Base-by-base conservation (phyloP, 2,888 invertebrate species). In the Drosophila kambysellisi region DNA sequence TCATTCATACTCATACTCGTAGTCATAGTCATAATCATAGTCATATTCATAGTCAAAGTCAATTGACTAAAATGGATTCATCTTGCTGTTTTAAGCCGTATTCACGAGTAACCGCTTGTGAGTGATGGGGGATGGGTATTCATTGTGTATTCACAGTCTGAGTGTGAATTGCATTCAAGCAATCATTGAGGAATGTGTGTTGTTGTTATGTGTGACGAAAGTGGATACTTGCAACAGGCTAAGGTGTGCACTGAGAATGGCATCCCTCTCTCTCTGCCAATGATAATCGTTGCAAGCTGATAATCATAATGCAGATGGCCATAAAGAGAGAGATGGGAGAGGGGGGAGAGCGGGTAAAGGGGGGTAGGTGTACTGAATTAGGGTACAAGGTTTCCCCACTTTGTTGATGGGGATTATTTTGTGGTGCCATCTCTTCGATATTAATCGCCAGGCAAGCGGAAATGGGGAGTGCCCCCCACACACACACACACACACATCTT, bases 401-500 rank as follows among this genome's bases (percentile, higher is more conserved):
- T 20, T 15, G n/a, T 35, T 20, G 35, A 4, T 35, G 53, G 51
- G 51, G 51, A 51, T 20, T 53, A 20, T 35, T 48, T 35, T 48
- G 39, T 62, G 74, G 77, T 74, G 77, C 54, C 74, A 75, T 82
- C 74, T 69, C 68, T 25, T 68, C 70, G 87, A 87, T 87, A 87
- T 78, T 77, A 80, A 85, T 85, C 85, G 85, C 79, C 85, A 74
- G 80, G 77, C 80, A 83, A 84, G 64, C 88, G 87, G 88, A 88
- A 88, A 88, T 88, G 83, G 84, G 87, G 87, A 84, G 87, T 88
- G 88, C 84, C 86, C 39, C 83, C 88, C 33, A 41, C 70, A 41
- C 53, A 64, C 37, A 62, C 52, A 60, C 20, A 41, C 37, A 58
- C 39, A 41, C 33, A 39, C 29, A n/a, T 25, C 32, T 43, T 60